phyloP scores from a whole-genome alignment of 2,797 vertebrate genomes.

The Menidia menidia region DNA sequence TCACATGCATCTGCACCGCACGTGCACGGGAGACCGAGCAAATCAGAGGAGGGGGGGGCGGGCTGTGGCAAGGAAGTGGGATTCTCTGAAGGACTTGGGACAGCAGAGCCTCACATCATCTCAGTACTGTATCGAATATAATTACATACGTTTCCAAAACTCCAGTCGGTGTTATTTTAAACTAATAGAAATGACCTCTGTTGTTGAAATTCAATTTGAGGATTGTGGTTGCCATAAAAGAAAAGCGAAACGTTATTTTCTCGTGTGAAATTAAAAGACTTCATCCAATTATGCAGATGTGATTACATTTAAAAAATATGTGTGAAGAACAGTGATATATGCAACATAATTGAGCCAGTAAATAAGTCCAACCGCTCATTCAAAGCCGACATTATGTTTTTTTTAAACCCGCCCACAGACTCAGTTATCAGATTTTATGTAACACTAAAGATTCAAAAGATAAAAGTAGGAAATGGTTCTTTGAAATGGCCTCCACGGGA shows the following conservation, averaged over 20 bases:
- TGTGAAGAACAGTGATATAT: background rate
- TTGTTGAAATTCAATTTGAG: constrained; percentile 3
- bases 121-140: constrained; percentile 58
- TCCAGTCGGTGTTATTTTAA: constrained; percentile 22
- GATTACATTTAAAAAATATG: too few species aligned
- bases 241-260: background rate
- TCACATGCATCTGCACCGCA: constrained; percentile 22
- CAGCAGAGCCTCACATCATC: constrained; percentile 61
- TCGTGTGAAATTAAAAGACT: background rate
- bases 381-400: background rate
- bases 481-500: background rate
- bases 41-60: constrained; percentile 59
- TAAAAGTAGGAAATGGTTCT: constrained; percentile 23
- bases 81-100: constrained; percentile 65
- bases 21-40: constrained; percentile 37
- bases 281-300: too few species aligned
- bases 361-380: constrained; percentile 10
- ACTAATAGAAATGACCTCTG: background rate
- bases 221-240: background rate
- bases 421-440: background rate
- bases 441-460: background rate
- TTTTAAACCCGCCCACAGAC: background rate
- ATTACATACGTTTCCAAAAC: background rate
- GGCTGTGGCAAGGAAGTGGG: constrained; percentile 70
- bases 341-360: background rate